phyloP scores from a whole-genome alignment of 2,113 vertebrate genomes.

The Diphyllodes magnificus region DNA sequence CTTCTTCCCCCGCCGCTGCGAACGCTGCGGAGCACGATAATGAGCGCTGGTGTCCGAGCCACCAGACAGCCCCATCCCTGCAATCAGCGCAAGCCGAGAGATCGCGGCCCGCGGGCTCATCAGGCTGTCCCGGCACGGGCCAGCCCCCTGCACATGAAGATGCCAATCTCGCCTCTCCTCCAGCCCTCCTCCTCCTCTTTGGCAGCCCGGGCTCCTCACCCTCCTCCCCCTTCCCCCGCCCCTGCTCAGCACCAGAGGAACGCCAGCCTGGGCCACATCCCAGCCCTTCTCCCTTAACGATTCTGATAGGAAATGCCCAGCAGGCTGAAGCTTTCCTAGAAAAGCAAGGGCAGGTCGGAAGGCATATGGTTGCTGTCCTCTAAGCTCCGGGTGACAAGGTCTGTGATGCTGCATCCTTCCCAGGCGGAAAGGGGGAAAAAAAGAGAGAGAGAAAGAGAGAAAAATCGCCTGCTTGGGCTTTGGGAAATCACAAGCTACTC shows the following conservation, averaged over 20 bases:
- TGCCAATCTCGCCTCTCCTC: slow-evolving; percentile 7
- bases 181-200: slow-evolving; percentile 15
- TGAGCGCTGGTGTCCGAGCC: slow-evolving; percentile 42
- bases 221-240: slow-evolving; percentile 9
- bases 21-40: background rate
- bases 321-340: slow-evolving; percentile 57
- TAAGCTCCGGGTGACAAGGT: slow-evolving; percentile 52
- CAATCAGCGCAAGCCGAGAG: background rate
- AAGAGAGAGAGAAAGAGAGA: background rate
- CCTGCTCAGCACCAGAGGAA: slow-evolving; percentile 20
- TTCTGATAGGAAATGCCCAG: slow-evolving; percentile 58
- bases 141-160: background rate
- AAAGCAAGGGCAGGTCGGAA: slow-evolving; percentile 37
- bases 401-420: slow-evolving; percentile 33
- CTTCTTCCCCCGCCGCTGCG: background rate
- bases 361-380: slow-evolving; percentile 64
- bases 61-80: slow-evolving; percentile 37
- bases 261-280: slow-evolving; percentile 55
- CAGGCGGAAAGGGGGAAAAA: background rate
- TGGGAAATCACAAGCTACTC: background rate
- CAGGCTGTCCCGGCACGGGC: background rate
- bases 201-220: slow-evolving; percentile 28
- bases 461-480: background rate
- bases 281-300: slow-evolving; percentile 1
- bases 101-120: slow-evolving; percentile 47